Evolutionary conservation across 2,888 invertebrate genomes (phyloP).

Genomic region (Latheticus oryzae): DNA sequence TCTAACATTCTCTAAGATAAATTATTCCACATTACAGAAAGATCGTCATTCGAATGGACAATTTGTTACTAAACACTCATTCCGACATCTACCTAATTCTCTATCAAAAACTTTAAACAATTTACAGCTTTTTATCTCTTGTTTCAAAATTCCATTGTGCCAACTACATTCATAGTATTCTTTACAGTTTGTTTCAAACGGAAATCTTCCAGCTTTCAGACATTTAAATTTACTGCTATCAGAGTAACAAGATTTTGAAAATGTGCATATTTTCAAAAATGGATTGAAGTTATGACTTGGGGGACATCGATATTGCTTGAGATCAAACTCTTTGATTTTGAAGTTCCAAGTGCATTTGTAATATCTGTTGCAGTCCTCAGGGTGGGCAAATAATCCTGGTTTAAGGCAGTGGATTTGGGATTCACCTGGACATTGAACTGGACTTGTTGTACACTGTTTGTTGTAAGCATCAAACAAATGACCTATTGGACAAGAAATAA

Average conservation of each 20-base stretch:
- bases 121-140: slow-evolving; percentile 64
- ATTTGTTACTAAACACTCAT: slow-evolving; percentile 52
- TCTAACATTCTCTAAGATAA: no score
- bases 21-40: no score
- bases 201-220: slow-evolving; percentile 62
- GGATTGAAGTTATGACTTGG: slow-evolving; percentile 64
- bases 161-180: slow-evolving; percentile 67
- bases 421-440: slow-evolving; percentile 57
- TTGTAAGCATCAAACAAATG: slow-evolving; percentile 51
- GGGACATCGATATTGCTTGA: slow-evolving; percentile 67
- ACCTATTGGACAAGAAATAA: slow-evolving; percentile 51
- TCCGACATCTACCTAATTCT: slow-evolving; percentile 53
- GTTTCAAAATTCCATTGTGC: slow-evolving; percentile 58
- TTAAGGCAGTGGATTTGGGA: slow-evolving; percentile 50
- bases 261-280: slow-evolving; percentile 62
- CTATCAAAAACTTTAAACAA: slow-evolving; percentile 65
- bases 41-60: slow-evolving; percentile 56
- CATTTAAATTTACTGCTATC: slow-evolving; percentile 60
- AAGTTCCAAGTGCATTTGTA: slow-evolving; percentile 69
- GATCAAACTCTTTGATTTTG: slow-evolving; percentile 66
- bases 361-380: slow-evolving; percentile 67
- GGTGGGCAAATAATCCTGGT: slow-evolving; percentile 68
- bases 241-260: slow-evolving; percentile 66
- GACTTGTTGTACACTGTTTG: slow-evolving; percentile 51
- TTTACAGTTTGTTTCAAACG: slow-evolving; percentile 63